These are phyloP conservation scores for Atrichornis clamosus DNA, from an alignment of 2,113 vertebrate genomes.

Conservation along the genomic window DNA sequence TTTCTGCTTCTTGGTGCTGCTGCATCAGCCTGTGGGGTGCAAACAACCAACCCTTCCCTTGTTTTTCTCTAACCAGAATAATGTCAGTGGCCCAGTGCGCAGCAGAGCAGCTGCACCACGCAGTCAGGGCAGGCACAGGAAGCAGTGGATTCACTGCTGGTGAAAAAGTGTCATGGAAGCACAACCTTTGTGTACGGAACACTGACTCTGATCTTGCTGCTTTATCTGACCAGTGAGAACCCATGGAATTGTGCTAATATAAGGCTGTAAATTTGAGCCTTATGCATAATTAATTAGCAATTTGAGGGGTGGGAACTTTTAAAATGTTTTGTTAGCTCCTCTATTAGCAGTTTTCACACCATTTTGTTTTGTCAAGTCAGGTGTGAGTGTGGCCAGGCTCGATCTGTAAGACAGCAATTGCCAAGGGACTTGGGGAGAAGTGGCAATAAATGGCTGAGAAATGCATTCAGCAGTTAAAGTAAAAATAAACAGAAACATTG, in stretches of 20 bases:
- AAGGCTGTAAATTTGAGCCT: neutral
- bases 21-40: neutral
- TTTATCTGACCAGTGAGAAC: neutral
- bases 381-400: neutral
- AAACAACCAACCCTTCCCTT: neutral
- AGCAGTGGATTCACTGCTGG: neutral
- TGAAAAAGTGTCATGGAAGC: neutral
- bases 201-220: neutral
- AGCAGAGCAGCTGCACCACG: neutral
- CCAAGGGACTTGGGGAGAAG: neutral
- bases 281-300: neutral
- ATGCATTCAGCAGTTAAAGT: neutral
- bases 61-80: neutral
- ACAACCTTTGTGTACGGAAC: neutral
- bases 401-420: neutral
- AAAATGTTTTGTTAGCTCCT: neutral
- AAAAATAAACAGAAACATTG: conserved; percentile 29
- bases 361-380: neutral
- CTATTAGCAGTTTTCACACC: neutral
- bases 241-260: neutral
- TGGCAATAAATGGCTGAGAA: neutral
- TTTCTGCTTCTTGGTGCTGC: neutral
- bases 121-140: neutral
- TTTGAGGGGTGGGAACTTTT: neutral
- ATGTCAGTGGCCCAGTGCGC: neutral